These are phyloP conservation scores for Polylopha cassiicola DNA, from an alignment of 2,888 invertebrate species.

Conservation along the genomic window DNA sequence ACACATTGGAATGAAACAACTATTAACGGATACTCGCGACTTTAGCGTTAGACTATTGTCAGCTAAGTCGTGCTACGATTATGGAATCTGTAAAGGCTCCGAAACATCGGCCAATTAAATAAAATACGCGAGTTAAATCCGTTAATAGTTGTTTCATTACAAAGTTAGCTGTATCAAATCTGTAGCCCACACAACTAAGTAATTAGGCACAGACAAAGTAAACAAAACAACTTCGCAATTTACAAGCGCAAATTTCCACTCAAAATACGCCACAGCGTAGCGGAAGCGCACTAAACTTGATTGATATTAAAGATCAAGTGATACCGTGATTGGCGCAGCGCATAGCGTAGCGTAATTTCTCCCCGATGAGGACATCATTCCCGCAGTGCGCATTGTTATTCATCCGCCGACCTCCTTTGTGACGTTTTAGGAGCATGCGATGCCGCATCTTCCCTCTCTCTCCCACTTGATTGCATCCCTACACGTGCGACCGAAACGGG, in stretches of 20 bases:
- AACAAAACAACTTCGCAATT: too few species aligned
- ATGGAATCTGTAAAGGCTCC: too few species aligned
- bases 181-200: too few species aligned
- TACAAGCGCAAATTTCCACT: background rate
- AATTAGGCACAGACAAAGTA: too few species aligned
- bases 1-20: too few species aligned
- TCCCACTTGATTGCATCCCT: slow-evolving; percentile 27
- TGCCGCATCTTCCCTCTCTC: slow-evolving; percentile 62
- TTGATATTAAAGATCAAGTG: slow-evolving; percentile 16
- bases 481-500: slow-evolving; percentile 36
- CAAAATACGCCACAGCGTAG: background rate
- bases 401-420: slow-evolving; percentile 71
- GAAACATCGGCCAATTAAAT: too few species aligned
- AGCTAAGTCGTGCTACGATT: too few species aligned
- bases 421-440: slow-evolving; percentile 66
- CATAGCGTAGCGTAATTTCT: slow-evolving; percentile 11
- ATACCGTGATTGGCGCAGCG: slow-evolving; percentile 11
- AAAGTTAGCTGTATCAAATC: too few species aligned
- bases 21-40: too few species aligned
- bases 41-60: too few species aligned
- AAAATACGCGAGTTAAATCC: too few species aligned
- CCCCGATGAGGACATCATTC: slow-evolving; percentile 66
- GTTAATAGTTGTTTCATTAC: too few species aligned
- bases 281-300: slow-evolving; percentile 14
- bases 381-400: slow-evolving; percentile 76